Base-by-base conservation (phyloP, 2,888 invertebrate genomes). In the Bugula neritina region DNA sequence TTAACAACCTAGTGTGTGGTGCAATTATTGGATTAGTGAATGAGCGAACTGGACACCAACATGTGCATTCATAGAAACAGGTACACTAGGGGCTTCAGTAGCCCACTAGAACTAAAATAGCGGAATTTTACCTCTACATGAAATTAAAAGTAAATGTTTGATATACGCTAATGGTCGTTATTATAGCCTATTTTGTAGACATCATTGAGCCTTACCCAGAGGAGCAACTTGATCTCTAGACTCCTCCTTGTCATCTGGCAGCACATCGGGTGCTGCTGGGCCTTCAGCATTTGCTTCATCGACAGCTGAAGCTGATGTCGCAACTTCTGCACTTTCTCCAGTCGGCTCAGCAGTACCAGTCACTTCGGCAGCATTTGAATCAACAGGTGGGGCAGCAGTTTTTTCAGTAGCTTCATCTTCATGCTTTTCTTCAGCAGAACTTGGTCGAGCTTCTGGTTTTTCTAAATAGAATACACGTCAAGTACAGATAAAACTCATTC, bases 401-500 rank as follows among this genome's bases (percentile, higher is more conserved):
- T 74, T 72, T 35, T 54, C 52, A 54, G 63, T 29, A 71, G 75
- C 75, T 63, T 73, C 76, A 58, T 55, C 35, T 29, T 72, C 70
- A 69, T 73, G 72, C 57, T 73, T 72, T 34, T 71, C 25, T 35
- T 70, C 72, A 29, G 57, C 69, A 31, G 71, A 58, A 31, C 43
- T 35, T 31, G 35, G 63, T 63, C 63, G 21, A 3, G 27, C 63
- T 3, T 69, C 35, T n/a, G 25, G 35, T 43, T 43, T 43, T n/a
- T n/a, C n/a, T n/a, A n/a, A n/a, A n/a, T n/a, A n/a, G n/a, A n/a
- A n/a, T n/a, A n/a, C n/a, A n/a, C n/a, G n/a, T n/a, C n/a, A n/a
- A n/a, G n/a, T n/a, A n/a, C n/a, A n/a, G n/a, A n/a, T n/a, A n/a
- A n/a, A n/a, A n/a, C n/a, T n/a, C n/a, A n/a, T n/a, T n/a, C n/a